Base-by-base conservation (phyloP, 2,888 invertebrate species). In the Acanthosepion lycidas region DNA sequence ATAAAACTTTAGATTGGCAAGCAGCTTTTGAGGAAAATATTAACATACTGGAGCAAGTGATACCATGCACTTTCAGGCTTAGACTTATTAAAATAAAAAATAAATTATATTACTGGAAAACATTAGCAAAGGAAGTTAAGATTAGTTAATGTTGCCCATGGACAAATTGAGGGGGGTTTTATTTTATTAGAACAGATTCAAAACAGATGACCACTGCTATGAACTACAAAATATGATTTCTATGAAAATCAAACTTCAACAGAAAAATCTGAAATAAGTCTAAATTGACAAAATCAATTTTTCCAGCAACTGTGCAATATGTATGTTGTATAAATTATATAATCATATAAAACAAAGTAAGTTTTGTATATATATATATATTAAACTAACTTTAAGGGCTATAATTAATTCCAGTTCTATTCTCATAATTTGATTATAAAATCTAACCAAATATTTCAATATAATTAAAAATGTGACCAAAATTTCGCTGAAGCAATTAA, bases 1-100 rank as follows among this genome's bases (percentile, higher is more conserved):
- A 78, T 78, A 78, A n/a, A n/a, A 78, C n/a, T 78, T 20, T 23
- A n/a, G 33, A 9, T 78, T 78, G 8, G 78, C 78, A 78, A 78
- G 78, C 78, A 78, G n/a, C 78, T n/a, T 78, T 78, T 78, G n/a
- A 78, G 78, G 78, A n/a, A 78, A 78, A 78, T 78, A 78, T 78
- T 78, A 78, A 78, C 33, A 78, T 78, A 78, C 33, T 78, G 78
- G 78, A 78, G n/a, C 78, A 78, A 78, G n/a, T 78, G 78, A 15
- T 78, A n/a, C 78, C 78, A 78, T 78, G 78, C 78, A 78, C 78
- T 78, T 33, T 78, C 78, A 78, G 78, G 78, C 78, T 78, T 78
- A n/a, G 78, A 78, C 78, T 78, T 78, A 78, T 78, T 33, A 33
- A 78, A n/a, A 78, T n/a, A n/a, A n/a, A 33, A 20, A 59, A 59